A percentile compares a stretch with the other conserved stretches of the same genome.
phyloP scores from a whole-genome alignment of 2,113 vertebrate genomes.

The Leptobrachium leishanense region DNA sequence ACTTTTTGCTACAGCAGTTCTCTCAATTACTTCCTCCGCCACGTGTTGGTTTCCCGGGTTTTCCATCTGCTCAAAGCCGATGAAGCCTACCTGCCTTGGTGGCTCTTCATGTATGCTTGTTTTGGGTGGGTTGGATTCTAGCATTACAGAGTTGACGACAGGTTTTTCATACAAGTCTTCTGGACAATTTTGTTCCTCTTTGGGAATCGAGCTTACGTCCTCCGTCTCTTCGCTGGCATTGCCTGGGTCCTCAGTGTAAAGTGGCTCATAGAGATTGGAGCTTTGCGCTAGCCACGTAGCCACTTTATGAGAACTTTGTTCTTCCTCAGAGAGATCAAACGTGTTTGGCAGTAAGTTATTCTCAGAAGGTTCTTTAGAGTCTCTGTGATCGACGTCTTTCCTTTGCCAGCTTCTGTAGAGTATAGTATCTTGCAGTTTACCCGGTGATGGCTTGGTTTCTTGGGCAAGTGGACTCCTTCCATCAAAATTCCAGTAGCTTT shows the following conservation, averaged over 20 bases:
- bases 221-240: neutral
- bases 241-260: neutral
- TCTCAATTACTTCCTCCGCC: constrained; percentile 26
- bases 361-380: constrained; percentile 46
- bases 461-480: constrained; percentile 52
- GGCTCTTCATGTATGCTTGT: constrained; percentile 51
- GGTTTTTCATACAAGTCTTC: neutral
- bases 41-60: constrained; percentile 10
- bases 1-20: constrained; percentile 10
- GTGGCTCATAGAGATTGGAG: constrained; percentile 6
- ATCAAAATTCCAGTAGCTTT: constrained; percentile 81
- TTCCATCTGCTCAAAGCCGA: constrained; percentile 24
- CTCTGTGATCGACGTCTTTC: constrained; percentile 50
- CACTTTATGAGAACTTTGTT: constrained; percentile 35
- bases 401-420: constrained; percentile 35
- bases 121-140: constrained; percentile 35
- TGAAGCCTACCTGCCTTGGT: neutral
- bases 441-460: constrained; percentile 28
- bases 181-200: neutral
- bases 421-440: constrained; percentile 33
- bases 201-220: neutral
- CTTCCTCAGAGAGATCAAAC: constrained; percentile 32
- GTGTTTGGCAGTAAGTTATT: constrained; percentile 37
- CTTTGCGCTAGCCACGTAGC: constrained; percentile 37
- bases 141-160: neutral